Conservation (phyloP, 2,888 invertebrate genomes). For the Minunthozetes semirufus region DNA sequence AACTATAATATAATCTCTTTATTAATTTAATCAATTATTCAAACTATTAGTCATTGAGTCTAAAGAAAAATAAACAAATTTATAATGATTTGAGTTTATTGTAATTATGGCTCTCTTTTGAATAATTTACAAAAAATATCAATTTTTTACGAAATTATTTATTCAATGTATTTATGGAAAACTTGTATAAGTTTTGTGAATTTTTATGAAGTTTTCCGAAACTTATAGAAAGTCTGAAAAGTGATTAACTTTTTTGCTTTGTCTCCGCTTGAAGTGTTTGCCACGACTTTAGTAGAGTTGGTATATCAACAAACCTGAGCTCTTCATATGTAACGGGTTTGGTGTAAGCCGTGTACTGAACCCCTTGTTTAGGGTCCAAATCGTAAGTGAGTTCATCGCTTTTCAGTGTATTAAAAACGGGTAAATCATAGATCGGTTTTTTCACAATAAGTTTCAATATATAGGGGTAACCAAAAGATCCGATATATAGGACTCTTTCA, state of each 20-base stretch:
- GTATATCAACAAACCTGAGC: slow-evolving; percentile 12
- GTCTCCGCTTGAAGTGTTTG: neutral
- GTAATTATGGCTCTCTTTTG: too few relatives aligned
- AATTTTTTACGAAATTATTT: too few relatives aligned
- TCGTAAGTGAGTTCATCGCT: neutral
- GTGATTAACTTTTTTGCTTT: neutral
- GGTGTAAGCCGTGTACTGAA: slow-evolving; percentile 17
- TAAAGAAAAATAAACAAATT: too few relatives aligned
- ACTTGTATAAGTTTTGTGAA: neutral
- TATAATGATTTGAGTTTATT: too few relatives aligned
- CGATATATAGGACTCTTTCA: slow-evolving; percentile 34
- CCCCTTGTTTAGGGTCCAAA: slow-evolving; percentile 6
- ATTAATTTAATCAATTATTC: too few relatives aligned
- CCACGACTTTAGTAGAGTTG: slow-evolving; percentile 7
- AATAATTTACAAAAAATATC: too few relatives aligned
- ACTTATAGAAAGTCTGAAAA: neutral
- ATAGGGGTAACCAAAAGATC: slow-evolving; percentile 36
- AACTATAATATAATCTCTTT: too few relatives aligned
- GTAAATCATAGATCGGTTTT: slow-evolving; percentile 30
- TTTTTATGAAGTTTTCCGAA: neutral
- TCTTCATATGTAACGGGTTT: neutral
- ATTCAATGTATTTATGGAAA: too few relatives aligned
- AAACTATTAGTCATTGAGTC: too few relatives aligned
- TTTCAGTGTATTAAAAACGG: slow-evolving; percentile 22
- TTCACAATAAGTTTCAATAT: slow-evolving; percentile 28